Evolutionary conservation across 2,888 invertebrate species (phyloP).

Genomic region (Tiphia femorata): DNA sequence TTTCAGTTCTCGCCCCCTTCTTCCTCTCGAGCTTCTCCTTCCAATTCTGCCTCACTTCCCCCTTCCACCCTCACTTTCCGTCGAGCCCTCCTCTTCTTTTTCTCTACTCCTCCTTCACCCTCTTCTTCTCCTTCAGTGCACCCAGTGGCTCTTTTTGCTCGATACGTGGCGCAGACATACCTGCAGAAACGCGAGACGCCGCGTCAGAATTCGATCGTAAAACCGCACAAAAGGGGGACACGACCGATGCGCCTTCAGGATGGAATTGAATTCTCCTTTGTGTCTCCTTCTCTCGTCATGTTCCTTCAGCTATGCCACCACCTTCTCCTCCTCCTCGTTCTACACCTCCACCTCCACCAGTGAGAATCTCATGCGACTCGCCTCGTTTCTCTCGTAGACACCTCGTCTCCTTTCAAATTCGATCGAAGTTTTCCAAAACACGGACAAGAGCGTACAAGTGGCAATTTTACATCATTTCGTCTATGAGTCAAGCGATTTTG

Average conservation of each 20-base stretch:
- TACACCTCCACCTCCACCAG: neutral
- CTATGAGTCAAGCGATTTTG: no score
- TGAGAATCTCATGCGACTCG: neutral
- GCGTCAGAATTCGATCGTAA: conserved; percentile 50
- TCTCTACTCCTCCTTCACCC: neutral
- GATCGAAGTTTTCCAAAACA: neutral
- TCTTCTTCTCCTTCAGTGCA: neutral
- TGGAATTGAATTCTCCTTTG: conserved; percentile 30
- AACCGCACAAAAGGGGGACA: conserved; percentile 33
- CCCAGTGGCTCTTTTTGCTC: conserved; percentile 7
- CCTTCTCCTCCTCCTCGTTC: neutral
- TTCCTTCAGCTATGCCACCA: no score
- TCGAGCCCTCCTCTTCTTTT: conserved; percentile 5
- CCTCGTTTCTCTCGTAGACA: no score
- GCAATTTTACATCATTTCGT: no score
- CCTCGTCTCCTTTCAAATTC: no score
- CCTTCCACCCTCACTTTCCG: neutral
- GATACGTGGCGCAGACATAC: conserved; percentile 18
- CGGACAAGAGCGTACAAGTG: no score
- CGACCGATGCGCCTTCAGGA: conserved; percentile 27
- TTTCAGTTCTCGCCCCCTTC: neutral
- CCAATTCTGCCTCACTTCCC: neutral
- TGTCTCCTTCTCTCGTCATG: conserved; percentile 25
- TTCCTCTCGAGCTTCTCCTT: neutral
- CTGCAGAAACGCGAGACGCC: conserved; percentile 48